phyloP scores from a whole-genome alignment of 1,140 invertebrate species.

The roundworm (Caenorhabditis elegans) region DNA sequence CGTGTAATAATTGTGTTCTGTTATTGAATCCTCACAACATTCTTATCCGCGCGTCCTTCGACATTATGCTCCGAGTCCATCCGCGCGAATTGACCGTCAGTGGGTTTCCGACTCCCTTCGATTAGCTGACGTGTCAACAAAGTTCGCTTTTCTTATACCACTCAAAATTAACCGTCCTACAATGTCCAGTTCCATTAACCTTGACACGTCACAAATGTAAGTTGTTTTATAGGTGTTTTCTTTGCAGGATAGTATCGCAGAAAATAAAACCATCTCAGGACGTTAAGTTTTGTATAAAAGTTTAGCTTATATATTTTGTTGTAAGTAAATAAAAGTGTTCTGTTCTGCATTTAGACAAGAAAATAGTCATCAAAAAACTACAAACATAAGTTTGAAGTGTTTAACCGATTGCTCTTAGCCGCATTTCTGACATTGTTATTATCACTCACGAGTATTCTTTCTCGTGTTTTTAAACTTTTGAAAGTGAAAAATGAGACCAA shows the following conservation, averaged over 20 bases:
- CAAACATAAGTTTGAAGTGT: conserved; percentile 17
- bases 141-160: background rate
- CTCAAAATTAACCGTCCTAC: background rate
- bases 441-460: background rate
- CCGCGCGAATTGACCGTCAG: no score
- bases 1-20: no score
- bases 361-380: background rate
- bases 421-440: conserved; percentile 1
- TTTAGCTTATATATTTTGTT: no score
- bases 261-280: no score
- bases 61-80: no score
- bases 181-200: background rate
- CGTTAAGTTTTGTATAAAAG: no score
- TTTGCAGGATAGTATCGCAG: no score
- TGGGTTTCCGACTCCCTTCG: no score
- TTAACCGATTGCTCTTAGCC: background rate
- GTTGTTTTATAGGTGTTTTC: background rate
- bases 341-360: background rate
- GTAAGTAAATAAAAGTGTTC: background rate
- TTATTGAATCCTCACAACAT: no score
- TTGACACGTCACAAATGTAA: background rate
- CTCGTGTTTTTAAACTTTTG: background rate
- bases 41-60: no score
- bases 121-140: no score
- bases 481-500: background rate